A percentile compares a stretch with the other conserved stretches of the same genome.
Evolutionary conservation across 37 sponge, comb jelly and placozoan species (phyloP).

Genomic region (Axinella damicornis): DNA sequence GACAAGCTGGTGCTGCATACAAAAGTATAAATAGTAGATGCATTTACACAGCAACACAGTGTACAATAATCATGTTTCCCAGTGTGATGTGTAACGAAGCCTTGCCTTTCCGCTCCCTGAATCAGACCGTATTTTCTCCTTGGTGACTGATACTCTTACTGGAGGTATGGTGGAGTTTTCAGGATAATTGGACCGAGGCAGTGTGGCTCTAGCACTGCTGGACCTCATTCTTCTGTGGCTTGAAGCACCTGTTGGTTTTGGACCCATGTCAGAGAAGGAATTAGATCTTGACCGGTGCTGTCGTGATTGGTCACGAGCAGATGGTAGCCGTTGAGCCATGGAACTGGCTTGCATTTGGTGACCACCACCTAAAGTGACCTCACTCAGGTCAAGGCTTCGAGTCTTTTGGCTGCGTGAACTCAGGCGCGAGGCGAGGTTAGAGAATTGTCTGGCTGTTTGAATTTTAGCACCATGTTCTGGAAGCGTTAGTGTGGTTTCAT

Average conservation of each 20-base stretch:
- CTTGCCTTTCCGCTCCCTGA: background rate
- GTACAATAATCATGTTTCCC: background rate
- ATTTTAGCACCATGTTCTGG: conserved; percentile 69
- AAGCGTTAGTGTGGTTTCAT: conserved; percentile 17
- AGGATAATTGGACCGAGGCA: background rate
- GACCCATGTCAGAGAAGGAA: background rate
- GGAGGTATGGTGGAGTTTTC: conserved; percentile 17
- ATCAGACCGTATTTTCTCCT: background rate
- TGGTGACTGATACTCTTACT: conserved; percentile 19
- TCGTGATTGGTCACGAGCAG: background rate
- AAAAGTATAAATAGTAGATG: too few species aligned
- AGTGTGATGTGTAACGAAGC: background rate
- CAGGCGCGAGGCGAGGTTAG: conserved; percentile 35
- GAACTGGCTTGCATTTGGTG: background rate
- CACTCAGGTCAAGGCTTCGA: background rate
- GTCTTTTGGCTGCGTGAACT: conserved; percentile 8
- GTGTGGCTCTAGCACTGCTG: background rate
- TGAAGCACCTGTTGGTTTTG: background rate
- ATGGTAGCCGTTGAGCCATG: background rate
- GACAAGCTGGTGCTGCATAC: too few species aligned
- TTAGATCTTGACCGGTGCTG: background rate
- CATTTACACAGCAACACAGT: too few species aligned
- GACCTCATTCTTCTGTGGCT: background rate
- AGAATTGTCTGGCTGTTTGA: conserved; percentile 48
- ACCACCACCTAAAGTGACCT: background rate